Conservation (phyloP, 1,140 invertebrate genomes). For the Cydia amplana region DNA sequence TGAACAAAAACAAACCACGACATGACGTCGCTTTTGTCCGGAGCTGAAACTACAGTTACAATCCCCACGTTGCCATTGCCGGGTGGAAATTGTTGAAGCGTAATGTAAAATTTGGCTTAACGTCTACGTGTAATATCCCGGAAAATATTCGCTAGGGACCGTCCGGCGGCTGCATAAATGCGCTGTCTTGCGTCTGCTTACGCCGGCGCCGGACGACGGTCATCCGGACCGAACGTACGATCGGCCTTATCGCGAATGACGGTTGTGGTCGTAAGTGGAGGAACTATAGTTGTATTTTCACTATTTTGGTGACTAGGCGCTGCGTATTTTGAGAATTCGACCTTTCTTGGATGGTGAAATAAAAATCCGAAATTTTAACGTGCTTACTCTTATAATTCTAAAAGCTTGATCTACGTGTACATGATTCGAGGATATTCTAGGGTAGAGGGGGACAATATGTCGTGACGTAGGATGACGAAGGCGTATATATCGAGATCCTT, state of each 20-base stretch:
- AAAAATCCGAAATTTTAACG: too few species aligned
- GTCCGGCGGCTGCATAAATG: constrained; percentile 26
- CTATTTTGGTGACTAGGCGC: too few species aligned
- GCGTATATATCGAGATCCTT: too few species aligned
- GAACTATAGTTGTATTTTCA: too few species aligned
- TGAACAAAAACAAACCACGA: constrained; percentile 22
- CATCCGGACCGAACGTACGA: constrained; percentile 7
- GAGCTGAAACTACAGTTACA: constrained; percentile 25
- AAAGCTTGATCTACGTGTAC: too few species aligned
- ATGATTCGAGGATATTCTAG: too few species aligned
- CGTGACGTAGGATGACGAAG: too few species aligned
- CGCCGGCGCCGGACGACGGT: neutral
- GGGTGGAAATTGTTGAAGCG: constrained; percentile 28
- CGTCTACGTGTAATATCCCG: constrained; percentile 30
- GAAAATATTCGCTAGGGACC: constrained; percentile 29
- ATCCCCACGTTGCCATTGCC: constrained; percentile 16
- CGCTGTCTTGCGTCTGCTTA: constrained; percentile 18
- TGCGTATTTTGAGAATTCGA: too few species aligned
- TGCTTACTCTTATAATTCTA: too few species aligned
- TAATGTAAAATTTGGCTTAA: constrained; percentile 33
- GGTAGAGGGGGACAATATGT: too few species aligned
- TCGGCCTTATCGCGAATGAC: neutral
- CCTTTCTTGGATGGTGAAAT: too few species aligned
- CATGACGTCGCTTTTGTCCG: constrained; percentile 20
- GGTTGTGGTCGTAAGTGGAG: neutral